Evolutionary conservation across 2,888 invertebrate genomes (phyloP).

Genomic region (Camponotus fellah): DNA sequence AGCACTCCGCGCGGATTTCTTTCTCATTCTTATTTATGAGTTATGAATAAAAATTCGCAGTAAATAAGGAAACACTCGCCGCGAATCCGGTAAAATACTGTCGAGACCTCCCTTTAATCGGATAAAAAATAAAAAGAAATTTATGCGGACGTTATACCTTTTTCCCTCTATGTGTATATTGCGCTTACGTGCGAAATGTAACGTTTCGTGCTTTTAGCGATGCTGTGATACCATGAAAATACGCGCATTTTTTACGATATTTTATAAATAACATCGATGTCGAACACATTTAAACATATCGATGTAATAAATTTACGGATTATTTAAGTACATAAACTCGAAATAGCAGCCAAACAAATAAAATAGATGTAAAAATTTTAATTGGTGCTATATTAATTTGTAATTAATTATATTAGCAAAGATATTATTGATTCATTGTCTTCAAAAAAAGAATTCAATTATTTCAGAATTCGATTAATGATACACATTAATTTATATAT

Average conservation of each 20-base stretch:
- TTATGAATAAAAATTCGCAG: constrained; percentile 30
- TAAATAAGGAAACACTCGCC: constrained; percentile 18
- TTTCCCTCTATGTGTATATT: background rate
- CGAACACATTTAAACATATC: background rate
- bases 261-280: background rate
- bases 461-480: background rate
- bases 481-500: constrained; percentile 9
- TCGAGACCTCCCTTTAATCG: constrained; percentile 31
- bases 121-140: constrained; percentile 39
- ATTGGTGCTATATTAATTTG: background rate
- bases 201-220: background rate
- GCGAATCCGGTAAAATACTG: constrained; percentile 16
- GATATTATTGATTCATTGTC: background rate
- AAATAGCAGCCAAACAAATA: background rate
- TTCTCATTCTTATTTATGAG: constrained; percentile 42
- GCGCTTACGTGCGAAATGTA: background rate
- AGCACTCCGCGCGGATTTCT: background rate
- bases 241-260: constrained; percentile 20
- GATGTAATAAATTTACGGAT: background rate
- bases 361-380: background rate
- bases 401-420: background rate
- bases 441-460: background rate
- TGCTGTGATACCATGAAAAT: background rate
- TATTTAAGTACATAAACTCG: constrained; percentile 1
- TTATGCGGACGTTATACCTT: constrained; percentile 15